Evolutionary conservation across 2,888 invertebrate genomes (phyloP).

Genomic region (Stegana nigrithorax): DNA sequence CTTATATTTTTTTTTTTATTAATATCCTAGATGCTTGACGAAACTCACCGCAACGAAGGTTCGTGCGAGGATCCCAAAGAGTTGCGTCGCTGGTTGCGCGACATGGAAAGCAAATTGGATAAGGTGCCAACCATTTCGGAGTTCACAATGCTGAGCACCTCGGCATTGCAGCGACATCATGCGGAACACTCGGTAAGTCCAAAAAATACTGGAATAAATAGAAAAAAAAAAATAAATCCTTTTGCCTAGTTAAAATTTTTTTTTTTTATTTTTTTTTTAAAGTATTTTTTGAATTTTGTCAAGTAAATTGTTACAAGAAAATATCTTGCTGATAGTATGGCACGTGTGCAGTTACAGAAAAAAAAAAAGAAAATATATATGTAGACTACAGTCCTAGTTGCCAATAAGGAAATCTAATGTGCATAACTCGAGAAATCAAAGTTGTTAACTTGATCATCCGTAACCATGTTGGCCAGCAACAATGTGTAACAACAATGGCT

Average conservation of each 20-base stretch:
- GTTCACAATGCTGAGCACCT: slow-evolving; percentile 77
- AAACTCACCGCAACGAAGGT: slow-evolving; percentile 58
- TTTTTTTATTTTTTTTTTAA: not conserved
- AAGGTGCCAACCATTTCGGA: slow-evolving; percentile 80
- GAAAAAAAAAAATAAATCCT: slow-evolving; percentile 6
- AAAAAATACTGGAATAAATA: too few relatives aligned
- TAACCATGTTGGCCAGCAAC: too few relatives aligned
- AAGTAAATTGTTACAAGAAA: too few relatives aligned
- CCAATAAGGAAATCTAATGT: too few relatives aligned
- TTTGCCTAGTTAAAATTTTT: not conserved
- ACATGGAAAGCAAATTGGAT: slow-evolving; percentile 82
- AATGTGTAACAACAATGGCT: too few relatives aligned
- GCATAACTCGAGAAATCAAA: too few relatives aligned
- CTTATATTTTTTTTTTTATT: not conserved
- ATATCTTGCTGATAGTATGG: too few relatives aligned
- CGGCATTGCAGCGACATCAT: slow-evolving; percentile 81
- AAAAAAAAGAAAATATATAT: too few relatives aligned
- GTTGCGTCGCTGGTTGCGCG: slow-evolving; percentile 86
- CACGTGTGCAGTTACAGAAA: too few relatives aligned
- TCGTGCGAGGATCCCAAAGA: slow-evolving; percentile 69
- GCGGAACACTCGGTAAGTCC: slow-evolving; percentile 88
- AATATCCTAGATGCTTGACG: slow-evolving; percentile 58
- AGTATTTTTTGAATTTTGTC: too few relatives aligned
- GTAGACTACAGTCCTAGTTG: too few relatives aligned
- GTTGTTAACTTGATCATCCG: too few relatives aligned